These are phyloP conservation scores for Platysteira castanea DNA, from an alignment of 2,113 vertebrate species.

Conservation along the genomic window DNA sequence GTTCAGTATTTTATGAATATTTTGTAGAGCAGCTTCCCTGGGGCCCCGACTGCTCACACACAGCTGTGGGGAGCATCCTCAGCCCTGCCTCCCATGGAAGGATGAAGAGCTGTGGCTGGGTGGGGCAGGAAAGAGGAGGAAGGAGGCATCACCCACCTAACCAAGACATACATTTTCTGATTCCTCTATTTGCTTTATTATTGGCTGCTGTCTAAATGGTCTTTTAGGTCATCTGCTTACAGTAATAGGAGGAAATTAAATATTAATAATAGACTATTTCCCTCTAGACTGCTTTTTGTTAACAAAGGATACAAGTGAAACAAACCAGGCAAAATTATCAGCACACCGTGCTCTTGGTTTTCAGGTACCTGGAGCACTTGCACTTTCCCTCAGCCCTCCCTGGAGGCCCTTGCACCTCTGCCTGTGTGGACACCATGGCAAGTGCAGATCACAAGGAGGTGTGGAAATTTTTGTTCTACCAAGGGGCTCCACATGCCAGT, in stretches of 20 bases:
- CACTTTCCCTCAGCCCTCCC: not conserved
- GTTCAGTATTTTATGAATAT: rapidly evolving
- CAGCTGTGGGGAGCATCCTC: not conserved
- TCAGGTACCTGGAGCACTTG: not conserved
- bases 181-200: conserved; percentile 13
- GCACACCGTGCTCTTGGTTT: not conserved
- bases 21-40: rapidly evolving
- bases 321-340: conserved; percentile 32
- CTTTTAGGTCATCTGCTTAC: conserved; percentile 68
- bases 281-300: conserved; percentile 34
- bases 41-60: not conserved
- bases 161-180: not conserved
- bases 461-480: not conserved
- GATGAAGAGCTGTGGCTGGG: not conserved
- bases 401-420: not conserved
- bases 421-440: not conserved
- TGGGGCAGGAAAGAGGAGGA: not conserved
- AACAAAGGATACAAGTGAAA: conserved; percentile 47
- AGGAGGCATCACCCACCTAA: not conserved
- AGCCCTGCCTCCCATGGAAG: not conserved
- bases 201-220: conserved; percentile 43
- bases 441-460: not conserved
- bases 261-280: conserved; percentile 66
- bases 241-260: conserved; percentile 70
- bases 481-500: not conserved